Evolutionary conservation across 1,140 invertebrate species (phyloP), one percentile per base, ranked within the genome.

Genomic region (Drosophila elegans): DNA sequence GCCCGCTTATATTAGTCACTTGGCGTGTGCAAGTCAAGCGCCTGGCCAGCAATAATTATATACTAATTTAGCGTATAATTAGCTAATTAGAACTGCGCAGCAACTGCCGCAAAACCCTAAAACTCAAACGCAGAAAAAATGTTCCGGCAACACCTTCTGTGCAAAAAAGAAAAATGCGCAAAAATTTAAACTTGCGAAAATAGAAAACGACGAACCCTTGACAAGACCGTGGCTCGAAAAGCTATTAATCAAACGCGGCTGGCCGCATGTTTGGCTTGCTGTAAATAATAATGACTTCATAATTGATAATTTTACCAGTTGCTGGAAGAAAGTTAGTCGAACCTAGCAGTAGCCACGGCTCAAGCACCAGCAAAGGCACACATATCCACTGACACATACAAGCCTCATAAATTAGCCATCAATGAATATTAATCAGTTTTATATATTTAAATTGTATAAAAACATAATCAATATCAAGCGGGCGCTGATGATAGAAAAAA

Each of bases 281-380:
- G 84, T 84, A 89, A 89, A 88, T 89, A 82, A 78, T 88, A 88
- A 88, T 88, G 83, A 88, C 76, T 84, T 88, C 83, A 88, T 89
- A 88, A 88, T 89, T 88, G 80, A 89, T 71, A 89, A 88, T 88
- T 88, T 77, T 77, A 45, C 55, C 44, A 60, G 55, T 80, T 85
- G 81, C 76, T 63, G 56, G 73, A 71, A 61, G 55, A 71, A 72
- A 72, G 74, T 76, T 71, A 57, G 64, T 38, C 64, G 21, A 69
- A 41, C 39, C 41, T 51, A 38, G 60, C 53, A 29, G 72, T 57
- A 75, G 61, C 60, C 61, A 34, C 29, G 9, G 57, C 38, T 29
- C 49, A 49, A n/a, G 49, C 64, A 46, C 62, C 25, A 25, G 32
- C 21, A 46, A 38, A 54, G 29, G 34, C 39, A 72, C 34, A 44